Base-by-base conservation (phyloP, 2,113 vertebrate genomes). In the Geococcyx californianus region DNA sequence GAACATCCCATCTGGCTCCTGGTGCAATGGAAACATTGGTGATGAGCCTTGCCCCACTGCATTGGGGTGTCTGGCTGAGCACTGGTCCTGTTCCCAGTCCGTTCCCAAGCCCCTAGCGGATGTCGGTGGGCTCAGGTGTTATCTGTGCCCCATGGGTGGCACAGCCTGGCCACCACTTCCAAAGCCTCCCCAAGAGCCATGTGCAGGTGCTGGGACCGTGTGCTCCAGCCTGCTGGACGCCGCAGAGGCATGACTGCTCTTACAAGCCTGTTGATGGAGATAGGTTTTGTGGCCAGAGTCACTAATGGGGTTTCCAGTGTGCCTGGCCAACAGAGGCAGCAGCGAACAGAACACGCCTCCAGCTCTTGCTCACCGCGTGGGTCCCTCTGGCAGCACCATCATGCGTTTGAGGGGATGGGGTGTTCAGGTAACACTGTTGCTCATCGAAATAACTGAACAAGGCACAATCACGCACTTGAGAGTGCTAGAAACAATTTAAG, bases 401-500 rank as follows among this genome's bases (percentile, higher is more conserved):
- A 13, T 11, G 9, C 12, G 15, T 54, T 40, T 16, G 24, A 31
- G 76, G 40, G 79, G 59, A 77, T 36, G 63, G 47, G 31, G n/a
- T 58, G 79, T 49, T 88, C 6, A 6, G 34, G 33, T 38, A 89
- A 70, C 18, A 1, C 60, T 84, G 56, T 18, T 9, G 49, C 84
- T 72, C 5, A 0, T 36, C 59, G 14, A 95, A 90, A 52, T 70
- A 81, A 90, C 79, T 60, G 73, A 78, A 88, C 83, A 54, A 70
- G 88, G 90, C 88, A 68, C 92, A 90, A 4, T 52, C 83, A n/a
- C 0, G 11, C 69, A 89, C 96, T 97, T 26, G 64, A 96, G 92
- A 96, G 90, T 17, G 83, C 92, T 94, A 52, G 76, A 92, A 96
- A 97, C 95, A 95, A 97, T 96, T 95, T 81, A 72, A 97, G 95